Base-by-base conservation (phyloP, 2,113 vertebrate genomes). In the Ammodytes dubius region DNA sequence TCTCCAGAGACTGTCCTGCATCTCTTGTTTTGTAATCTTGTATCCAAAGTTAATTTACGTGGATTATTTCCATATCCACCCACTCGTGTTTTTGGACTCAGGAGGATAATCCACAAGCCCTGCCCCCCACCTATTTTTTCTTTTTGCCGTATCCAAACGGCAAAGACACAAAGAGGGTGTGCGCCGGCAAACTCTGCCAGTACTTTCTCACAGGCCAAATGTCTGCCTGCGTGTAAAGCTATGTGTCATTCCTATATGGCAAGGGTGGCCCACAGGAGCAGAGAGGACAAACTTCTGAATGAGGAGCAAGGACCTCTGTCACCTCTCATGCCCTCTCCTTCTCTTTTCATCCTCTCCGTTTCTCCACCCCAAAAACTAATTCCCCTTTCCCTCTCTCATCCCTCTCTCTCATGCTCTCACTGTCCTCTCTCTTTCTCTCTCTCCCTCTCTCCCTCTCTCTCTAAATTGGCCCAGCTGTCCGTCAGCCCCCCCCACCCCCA, bases 401-500 rank as follows among this genome's bases (percentile, higher is more conserved):
- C 76, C 75, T 77, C 84, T 79, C 82, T 78, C 77, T 88, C 80
- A 76, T 81, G 42, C 81, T 81, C 91, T 90, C 80, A 69, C 90
- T 78, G 80, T 83, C 81, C 66, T 73, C 77, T 75, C 19, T 81
- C 76, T 82, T 78, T 78, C 78, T 74, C 70, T 72, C 45, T 66
- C 19, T 69, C 63, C 70, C 77, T 75, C 19, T 81, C 76, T 82
- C 80, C 77, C 78, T 74, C 70, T 72, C 45, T 66, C 19, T 69
- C 63, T 69, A 90, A 91, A 91, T 92, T 89, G 90, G 91, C 94
- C 94, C 95, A 96, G 95, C 95, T 96, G 95, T 95, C 95, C 88
- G 45, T 94, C 93, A 95, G 93, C 90, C 92, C 94, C 27, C 27
- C 27, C 92, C 94, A 1, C 27, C 27, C 27, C 27, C 27, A 2